These are phyloP conservation scores for Geococcyx californianus DNA, from an alignment of 2,113 vertebrate species.

Conservation along the genomic window DNA sequence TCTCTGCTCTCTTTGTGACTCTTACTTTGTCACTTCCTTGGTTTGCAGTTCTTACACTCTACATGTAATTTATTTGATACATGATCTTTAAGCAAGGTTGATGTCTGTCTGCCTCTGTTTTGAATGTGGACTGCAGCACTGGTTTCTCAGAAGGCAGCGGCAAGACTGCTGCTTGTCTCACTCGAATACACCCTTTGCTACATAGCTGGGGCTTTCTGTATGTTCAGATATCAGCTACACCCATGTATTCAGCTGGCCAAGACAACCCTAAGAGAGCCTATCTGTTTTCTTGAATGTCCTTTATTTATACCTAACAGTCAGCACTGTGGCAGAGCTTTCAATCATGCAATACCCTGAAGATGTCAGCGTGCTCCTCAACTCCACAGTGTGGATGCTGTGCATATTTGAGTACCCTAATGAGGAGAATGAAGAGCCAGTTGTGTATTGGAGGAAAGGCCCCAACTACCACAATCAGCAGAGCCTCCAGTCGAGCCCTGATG, in stretches of 20 bases:
- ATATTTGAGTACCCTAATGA: neutral
- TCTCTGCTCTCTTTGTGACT: neutral
- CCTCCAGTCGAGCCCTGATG: neutral
- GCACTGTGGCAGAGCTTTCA: accelerated
- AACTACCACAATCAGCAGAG: neutral
- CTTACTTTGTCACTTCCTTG: neutral
- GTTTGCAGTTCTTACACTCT: neutral
- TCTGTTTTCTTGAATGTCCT: neutral
- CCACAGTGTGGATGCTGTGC: neutral
- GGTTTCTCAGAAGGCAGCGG: neutral
- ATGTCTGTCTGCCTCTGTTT: neutral
- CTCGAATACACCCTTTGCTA: neutral
- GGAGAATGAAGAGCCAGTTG: neutral
- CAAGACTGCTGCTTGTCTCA: neutral
- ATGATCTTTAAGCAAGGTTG: neutral
- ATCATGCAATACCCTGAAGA: neutral
- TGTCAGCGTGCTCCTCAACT: neutral
- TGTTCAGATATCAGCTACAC: accelerated
- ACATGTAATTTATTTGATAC: neutral
- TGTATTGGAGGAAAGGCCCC: neutral
- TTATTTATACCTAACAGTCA: neutral
- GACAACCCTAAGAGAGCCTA: neutral
- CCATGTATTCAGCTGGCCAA: accelerated
- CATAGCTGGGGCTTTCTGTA: neutral
- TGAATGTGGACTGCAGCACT: neutral